Base-by-base conservation (phyloP, 2,113 vertebrate genomes). In the Microcebus griseorufus region DNA sequence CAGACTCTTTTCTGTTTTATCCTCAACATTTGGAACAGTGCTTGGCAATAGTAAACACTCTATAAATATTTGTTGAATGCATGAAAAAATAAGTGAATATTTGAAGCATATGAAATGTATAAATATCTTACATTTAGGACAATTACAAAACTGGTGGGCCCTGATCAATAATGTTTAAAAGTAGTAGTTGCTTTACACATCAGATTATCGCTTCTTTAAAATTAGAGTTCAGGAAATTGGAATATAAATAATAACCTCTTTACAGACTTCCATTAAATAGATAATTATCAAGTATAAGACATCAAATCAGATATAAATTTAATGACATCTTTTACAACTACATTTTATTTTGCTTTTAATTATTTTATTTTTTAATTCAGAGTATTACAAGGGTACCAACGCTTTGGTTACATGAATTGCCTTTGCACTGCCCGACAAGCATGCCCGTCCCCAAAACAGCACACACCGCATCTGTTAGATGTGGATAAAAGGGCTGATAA, bases 141-240 rank as follows among this genome's bases (percentile, higher is more conserved):
- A 97, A 85, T 78, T 34, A 69, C n/a, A 22, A 94, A 88, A 93
- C 88, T 32, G 17, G 10, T 72, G 29, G 11, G 14, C 51, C 93
- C 0, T 25, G 34, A 91, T 65, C 16, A 88, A 58, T 81, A 48
- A 7, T 84, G 85, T 90, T 62, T 53, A 55, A 88, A 51, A 85
- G 12, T n/a, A 70, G 53, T 42, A 4, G 16, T 55, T 90, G n/a
- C 75, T 62, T 82, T 48, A 88, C 45, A 64, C 69, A 64, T 12
- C 60, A 92, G 73, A 92, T 60, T 70, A 53, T 81, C 42, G 80
- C 75, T 93, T 75, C 37, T 95, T 86, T 85, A 82, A 91, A 96
- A 89, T n/a, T n/a, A 18, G 5, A 86, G 53, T 32, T 88, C 64
- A 87, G 16, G 48, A 83, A 93, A 78, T 76, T 51, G 45, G 60